Evolutionary conservation across 2,113 vertebrate species (phyloP).

Genomic region (Ptyas mucosa): DNA sequence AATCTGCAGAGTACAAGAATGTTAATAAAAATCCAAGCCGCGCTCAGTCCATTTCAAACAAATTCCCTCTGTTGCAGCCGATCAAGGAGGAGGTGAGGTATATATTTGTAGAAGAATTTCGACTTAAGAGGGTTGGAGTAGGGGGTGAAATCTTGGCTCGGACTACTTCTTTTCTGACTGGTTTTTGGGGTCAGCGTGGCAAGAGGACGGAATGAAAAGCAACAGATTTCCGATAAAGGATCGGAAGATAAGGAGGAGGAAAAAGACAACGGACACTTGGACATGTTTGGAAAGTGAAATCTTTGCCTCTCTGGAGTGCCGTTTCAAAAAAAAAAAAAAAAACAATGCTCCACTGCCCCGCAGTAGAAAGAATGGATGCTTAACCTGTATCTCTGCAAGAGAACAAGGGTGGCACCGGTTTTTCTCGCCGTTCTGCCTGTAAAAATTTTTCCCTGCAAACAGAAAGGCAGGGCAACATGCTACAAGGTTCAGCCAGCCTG

Average conservation of each 20-base stretch:
- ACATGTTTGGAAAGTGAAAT: neutral
- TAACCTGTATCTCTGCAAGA: neutral
- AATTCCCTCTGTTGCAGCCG: neutral
- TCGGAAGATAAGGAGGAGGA: neutral
- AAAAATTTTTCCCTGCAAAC: neutral
- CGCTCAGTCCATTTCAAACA: constrained; percentile 4
- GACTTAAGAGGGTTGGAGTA: neutral
- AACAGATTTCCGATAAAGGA: too few species aligned
- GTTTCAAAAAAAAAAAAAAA: too few species aligned
- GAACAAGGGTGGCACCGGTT: neutral
- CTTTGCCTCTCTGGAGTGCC: too few species aligned
- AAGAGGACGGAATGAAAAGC: neutral
- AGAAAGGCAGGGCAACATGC: neutral
- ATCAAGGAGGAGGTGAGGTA: neutral
- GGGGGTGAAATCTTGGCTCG: neutral
- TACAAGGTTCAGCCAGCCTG: neutral
- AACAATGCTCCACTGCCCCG: neutral
- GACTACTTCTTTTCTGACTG: neutral
- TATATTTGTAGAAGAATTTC: neutral
- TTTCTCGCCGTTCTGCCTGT: neutral
- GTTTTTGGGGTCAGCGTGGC: neutral
- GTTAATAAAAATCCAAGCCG: neutral
- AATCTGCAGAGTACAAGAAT: neutral
- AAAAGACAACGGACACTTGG: neutral
- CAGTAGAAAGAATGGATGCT: neutral